These are phyloP conservation scores for Sarcoramphus papa DNA, from an alignment of 2,797 vertebrate species.

Conservation along the genomic window DNA sequence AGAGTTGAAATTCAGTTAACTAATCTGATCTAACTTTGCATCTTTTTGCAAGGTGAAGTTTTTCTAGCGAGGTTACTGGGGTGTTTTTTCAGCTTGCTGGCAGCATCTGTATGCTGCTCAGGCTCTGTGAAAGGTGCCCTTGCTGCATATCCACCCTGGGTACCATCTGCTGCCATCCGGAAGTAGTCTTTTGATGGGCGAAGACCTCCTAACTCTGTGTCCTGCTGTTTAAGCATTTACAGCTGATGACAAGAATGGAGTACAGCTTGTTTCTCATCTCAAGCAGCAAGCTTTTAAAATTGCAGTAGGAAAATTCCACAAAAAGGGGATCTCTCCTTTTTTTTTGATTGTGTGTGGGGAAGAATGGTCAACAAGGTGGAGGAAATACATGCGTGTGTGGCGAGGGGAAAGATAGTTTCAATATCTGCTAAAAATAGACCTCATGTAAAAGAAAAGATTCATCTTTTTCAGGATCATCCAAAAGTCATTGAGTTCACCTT, in stretches of 20 bases:
- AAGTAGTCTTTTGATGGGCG: background rate
- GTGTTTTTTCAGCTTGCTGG: background rate
- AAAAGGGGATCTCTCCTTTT: fast-evolving
- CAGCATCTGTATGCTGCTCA: background rate
- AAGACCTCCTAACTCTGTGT: background rate
- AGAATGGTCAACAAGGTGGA: background rate
- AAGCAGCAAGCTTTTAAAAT: background rate
- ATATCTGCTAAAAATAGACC: background rate
- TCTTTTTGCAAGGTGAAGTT: background rate
- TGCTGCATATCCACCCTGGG: background rate
- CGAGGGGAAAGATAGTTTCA: background rate
- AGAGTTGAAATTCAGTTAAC: background rate
- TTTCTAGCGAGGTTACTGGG: background rate
- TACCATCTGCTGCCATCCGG: background rate
- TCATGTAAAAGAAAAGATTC: background rate
- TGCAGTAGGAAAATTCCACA: background rate
- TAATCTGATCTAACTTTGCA: background rate
- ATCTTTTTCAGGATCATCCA: background rate
- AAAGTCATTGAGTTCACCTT: background rate
- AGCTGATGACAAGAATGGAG: background rate
- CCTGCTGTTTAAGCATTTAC: background rate
- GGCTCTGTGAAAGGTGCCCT: background rate
- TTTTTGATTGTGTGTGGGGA: fast-evolving
- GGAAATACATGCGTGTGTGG: background rate
- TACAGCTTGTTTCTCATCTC: background rate